Conservation (phyloP, 2,113 vertebrate genomes). For the Bubalus kerabau region DNA sequence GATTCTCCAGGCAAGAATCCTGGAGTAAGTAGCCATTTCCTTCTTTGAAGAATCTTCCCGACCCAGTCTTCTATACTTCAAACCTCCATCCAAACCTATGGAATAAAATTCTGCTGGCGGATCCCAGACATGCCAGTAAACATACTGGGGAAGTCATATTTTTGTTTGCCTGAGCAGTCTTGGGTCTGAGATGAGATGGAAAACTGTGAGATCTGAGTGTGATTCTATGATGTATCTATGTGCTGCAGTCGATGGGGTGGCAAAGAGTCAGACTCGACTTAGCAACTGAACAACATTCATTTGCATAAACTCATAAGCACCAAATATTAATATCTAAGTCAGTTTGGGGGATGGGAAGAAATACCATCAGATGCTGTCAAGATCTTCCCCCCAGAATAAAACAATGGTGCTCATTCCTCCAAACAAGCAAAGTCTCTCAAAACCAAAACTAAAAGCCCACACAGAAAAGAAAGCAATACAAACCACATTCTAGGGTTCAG, state of each 20-base stretch:
- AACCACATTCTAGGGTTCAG: conserved; percentile 82
- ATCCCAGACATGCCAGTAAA: not conserved
- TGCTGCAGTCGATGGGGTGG: not conserved
- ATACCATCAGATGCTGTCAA: not conserved
- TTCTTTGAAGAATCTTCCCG: not conserved
- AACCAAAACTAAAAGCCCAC: conserved; percentile 7
- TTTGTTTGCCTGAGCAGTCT: not conserved
- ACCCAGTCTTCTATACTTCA: not conserved
- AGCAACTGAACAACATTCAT: not conserved
- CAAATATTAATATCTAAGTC: conserved; percentile 53
- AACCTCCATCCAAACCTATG: not conserved
- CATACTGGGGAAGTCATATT: not conserved
- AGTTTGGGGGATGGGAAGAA: not conserved
- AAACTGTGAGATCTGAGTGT: not conserved
- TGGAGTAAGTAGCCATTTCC: not conserved
- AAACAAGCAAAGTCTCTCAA: not conserved
- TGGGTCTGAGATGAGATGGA: not conserved
- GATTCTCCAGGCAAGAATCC: not conserved
- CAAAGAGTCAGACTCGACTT: not conserved
- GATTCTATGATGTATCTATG: not conserved
- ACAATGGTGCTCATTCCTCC: not conserved
- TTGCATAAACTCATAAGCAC: conserved; percentile 59
- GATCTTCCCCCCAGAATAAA: not conserved
- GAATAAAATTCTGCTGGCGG: not conserved
- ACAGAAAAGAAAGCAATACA: conserved; percentile 59